Percentiles rank a stretch among this genome's conserved stretches.
These are phyloP conservation scores for Melanostigma gelatinosum DNA, from an alignment of 2,113 vertebrate species.

Conservation along the genomic window DNA sequence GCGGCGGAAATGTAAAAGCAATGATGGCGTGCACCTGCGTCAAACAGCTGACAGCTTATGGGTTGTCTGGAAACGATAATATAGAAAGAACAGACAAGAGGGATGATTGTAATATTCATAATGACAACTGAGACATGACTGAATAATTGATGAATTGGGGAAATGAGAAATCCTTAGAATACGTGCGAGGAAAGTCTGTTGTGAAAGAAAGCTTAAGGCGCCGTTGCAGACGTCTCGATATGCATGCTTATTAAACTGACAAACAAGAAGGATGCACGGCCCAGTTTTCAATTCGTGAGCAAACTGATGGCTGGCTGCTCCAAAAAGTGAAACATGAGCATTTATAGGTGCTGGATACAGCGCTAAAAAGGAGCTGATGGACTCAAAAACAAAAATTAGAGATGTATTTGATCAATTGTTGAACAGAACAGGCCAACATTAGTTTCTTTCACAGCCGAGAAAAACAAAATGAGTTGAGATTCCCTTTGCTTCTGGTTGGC, in stretches of 20 bases:
- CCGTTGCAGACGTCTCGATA: constrained; percentile 15
- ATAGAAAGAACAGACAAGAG: constrained; percentile 5
- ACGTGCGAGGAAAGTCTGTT: not conserved
- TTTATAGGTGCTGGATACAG: not conserved
- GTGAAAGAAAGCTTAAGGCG: constrained; percentile 9
- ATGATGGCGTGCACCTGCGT: not conserved
- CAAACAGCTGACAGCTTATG: not conserved
- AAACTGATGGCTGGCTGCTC: constrained; percentile 19
- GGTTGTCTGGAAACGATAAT: not conserved
- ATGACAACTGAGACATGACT: constrained; percentile 49
- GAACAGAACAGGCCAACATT: not conserved
- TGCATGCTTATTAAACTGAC: constrained; percentile 66
- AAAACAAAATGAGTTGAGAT: too few species aligned
- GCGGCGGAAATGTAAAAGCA: not conserved
- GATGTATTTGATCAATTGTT: not conserved
- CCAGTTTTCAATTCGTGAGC: constrained; percentile 27
- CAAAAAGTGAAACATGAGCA: not conserved
- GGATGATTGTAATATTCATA: constrained; percentile 50
- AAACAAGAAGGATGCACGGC: constrained; percentile 50
- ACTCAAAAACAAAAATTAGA: not conserved
- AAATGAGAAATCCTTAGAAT: constrained; percentile 53
- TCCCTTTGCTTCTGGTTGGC: not conserved
- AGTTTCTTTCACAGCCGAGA: not conserved
- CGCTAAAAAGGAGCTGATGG: not conserved
- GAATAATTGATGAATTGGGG: constrained; percentile 72